These are phyloP conservation scores for Megalurothrips usitatus DNA, from an alignment of 2,888 invertebrate genomes.

Conservation along the genomic window DNA sequence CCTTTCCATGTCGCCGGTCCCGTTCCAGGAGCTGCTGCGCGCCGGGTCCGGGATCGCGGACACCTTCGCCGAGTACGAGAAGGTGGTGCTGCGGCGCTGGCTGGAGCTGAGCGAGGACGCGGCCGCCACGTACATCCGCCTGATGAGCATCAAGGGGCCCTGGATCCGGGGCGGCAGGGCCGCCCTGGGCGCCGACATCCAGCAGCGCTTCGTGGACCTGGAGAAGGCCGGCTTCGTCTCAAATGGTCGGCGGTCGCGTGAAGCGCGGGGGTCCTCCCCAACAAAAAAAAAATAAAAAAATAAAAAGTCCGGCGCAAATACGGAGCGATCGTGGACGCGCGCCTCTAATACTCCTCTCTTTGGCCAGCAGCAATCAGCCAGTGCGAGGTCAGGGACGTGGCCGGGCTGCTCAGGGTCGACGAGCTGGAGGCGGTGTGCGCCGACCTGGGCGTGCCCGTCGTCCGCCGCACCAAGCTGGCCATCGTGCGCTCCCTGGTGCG, in stretches of 20 bases:
- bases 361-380: neutral
- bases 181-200: neutral
- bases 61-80: slow-evolving; percentile 1
- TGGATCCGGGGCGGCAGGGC: neutral
- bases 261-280: too few relatives aligned
- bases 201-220: neutral
- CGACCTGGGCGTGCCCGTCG: neutral
- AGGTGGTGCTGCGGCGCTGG: neutral
- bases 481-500: neutral
- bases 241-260: neutral
- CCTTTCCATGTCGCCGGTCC: neutral
- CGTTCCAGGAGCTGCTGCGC: neutral
- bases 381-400: neutral
- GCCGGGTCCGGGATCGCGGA: neutral
- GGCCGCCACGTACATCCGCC: neutral
- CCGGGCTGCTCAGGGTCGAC: neutral
- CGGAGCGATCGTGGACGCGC: neutral
- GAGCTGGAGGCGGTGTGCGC: neutral
- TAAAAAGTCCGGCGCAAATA: neutral
- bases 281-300: too few relatives aligned
- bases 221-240: neutral
- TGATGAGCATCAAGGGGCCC: neutral
- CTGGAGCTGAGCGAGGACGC: neutral
- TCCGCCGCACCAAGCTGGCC: neutral
- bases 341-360: neutral